phyloP scores from a whole-genome alignment of 2,113 vertebrate species.

The Micromys minutus region DNA sequence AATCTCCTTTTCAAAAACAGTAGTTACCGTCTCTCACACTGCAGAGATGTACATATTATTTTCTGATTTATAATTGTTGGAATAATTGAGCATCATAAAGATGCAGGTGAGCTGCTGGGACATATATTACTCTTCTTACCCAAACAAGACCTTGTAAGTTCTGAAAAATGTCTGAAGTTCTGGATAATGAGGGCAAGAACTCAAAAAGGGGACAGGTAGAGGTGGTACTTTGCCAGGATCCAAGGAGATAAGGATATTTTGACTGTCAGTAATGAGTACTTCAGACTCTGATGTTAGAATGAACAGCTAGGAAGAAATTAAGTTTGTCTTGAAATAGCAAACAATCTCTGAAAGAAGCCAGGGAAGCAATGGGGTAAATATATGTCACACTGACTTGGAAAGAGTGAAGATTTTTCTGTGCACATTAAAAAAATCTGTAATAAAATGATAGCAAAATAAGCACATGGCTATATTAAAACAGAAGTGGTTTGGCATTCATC shows the following conservation, averaged over 20 bases:
- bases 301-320: conserved; percentile 51
- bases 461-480: background rate
- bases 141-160: conserved; percentile 23
- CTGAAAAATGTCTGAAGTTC: conserved; percentile 31
- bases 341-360: background rate
- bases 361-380: background rate
- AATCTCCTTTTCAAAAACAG: conserved; percentile 50
- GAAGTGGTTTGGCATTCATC: conserved; percentile 18
- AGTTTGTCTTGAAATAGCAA: conserved; percentile 43
- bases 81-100: conserved; percentile 56
- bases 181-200: background rate
- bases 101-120: conserved; percentile 41
- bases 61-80: conserved; percentile 62
- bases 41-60: conserved; percentile 52
- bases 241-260: conserved; percentile 27
- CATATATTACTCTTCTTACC: conserved; percentile 15
- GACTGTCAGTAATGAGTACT: background rate
- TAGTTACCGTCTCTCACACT: conserved; percentile 39
- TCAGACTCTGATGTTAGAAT: background rate
- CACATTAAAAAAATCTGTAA: conserved; percentile 27
- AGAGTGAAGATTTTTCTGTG: background rate
- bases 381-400: conserved; percentile 27
- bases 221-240: background rate
- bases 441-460: conserved; percentile 47
- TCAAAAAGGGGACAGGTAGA: background rate